These are phyloP conservation scores for Drosophila bifasciata DNA, from an alignment of 1,140 invertebrate genomes.

Conservation along the genomic window DNA sequence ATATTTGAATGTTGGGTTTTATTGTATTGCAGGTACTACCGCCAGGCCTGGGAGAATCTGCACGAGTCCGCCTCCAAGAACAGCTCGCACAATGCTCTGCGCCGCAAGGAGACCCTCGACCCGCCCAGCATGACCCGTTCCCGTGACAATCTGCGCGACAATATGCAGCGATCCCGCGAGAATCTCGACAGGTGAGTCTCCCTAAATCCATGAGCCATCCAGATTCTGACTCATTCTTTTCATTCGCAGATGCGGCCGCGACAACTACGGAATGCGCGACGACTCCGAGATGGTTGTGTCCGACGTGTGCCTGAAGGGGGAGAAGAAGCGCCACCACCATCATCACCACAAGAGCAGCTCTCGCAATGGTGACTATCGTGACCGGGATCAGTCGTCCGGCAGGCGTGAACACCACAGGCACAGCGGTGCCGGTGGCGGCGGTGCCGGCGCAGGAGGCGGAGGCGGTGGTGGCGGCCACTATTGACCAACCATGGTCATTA, in stretches of 20 bases:
- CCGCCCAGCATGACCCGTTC: slow-evolving; percentile 85
- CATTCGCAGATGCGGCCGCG: slow-evolving; percentile 76
- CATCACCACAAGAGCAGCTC: slow-evolving; percentile 88
- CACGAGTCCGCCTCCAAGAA: slow-evolving; percentile 89
- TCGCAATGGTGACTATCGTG: slow-evolving; percentile 79
- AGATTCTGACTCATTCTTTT: background rate
- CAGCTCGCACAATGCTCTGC: slow-evolving; percentile 85
- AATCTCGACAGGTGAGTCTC: slow-evolving; percentile 84
- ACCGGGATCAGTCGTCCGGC: slow-evolving; percentile 75
- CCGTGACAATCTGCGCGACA: slow-evolving; percentile 83
- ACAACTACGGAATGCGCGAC: slow-evolving; percentile 89
- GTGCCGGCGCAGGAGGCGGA: slow-evolving; percentile 23
- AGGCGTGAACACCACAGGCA: slow-evolving; percentile 81
- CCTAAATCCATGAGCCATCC: background rate
- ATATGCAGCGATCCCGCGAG: slow-evolving; percentile 83
- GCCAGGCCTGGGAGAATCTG: slow-evolving; percentile 96
- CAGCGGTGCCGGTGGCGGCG: slow-evolving; percentile 58
- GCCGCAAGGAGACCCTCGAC: slow-evolving; percentile 89
- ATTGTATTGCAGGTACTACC: slow-evolving; percentile 87
- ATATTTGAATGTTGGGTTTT: too few relatives aligned
- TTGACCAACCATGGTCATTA: slow-evolving; percentile 84
- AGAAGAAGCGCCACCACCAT: slow-evolving; percentile 92
- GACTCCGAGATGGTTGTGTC: slow-evolving; percentile 92
- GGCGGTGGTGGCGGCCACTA: slow-evolving; percentile 74
- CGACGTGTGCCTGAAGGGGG: slow-evolving; percentile 87